Percentiles rank a stretch among this genome's conserved stretches.
phyloP scores from a whole-genome alignment of 2,113 vertebrate genomes.

The Bubo scandiacus region DNA sequence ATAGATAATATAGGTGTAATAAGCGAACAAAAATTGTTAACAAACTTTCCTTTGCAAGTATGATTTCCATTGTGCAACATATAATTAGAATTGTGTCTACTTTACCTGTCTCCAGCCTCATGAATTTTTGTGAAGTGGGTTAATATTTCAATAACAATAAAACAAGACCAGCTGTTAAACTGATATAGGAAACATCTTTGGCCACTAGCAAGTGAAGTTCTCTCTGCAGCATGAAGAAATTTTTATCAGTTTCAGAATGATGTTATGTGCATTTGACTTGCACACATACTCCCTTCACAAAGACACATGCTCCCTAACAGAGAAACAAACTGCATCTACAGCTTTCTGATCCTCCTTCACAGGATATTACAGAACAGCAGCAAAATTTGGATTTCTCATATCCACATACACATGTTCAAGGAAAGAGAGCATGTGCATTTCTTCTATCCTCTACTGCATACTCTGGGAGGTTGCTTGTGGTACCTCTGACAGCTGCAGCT shows the following conservation, averaged over 20 bases:
- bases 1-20: fast-evolving
- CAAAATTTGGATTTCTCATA: conserved; percentile 7
- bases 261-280: not conserved
- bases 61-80: not conserved
- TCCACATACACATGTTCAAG: not conserved
- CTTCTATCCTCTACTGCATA: not conserved
- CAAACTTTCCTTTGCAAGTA: not conserved
- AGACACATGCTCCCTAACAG: not conserved
- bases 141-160: conserved; percentile 17
- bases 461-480: not conserved
- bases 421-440: conserved; percentile 3
- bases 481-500: not conserved
- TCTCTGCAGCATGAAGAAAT: not conserved
- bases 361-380: conserved; percentile 47
- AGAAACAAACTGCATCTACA: conserved; percentile 21
- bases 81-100: not conserved
- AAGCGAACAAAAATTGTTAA: not conserved
- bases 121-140: not conserved
- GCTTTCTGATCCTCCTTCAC: conserved; percentile 2
- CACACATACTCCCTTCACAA: not conserved
- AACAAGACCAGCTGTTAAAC: conserved; percentile 12
- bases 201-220: not conserved
- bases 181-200: not conserved
- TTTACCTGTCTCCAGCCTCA: not conserved
- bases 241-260: conserved; percentile 1